These are phyloP conservation scores for Sesamia nonagrioides DNA, from an alignment of 1,140 invertebrate species.

Conservation along the genomic window DNA sequence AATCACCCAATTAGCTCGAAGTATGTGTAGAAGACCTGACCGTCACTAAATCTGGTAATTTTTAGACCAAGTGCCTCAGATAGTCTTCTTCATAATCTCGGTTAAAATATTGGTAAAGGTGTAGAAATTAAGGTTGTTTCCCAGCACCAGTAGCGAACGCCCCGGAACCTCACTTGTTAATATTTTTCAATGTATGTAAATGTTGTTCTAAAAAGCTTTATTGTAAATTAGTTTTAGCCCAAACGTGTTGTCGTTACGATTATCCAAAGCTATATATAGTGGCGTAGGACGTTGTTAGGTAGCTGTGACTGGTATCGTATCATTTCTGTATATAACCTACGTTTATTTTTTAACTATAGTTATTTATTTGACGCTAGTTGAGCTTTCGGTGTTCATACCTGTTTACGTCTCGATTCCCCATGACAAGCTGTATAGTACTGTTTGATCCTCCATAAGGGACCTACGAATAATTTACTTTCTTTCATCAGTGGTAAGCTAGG, in stretches of 20 bases:
- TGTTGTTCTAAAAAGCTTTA: slow-evolving; percentile 86
- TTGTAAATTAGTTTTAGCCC: slow-evolving; percentile 82
- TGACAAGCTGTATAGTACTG: slow-evolving; percentile 68
- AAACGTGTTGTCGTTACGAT: slow-evolving; percentile 76
- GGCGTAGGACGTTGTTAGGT: slow-evolving; percentile 74
- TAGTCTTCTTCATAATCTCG: slow-evolving; percentile 43
- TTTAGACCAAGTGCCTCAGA: slow-evolving; percentile 45
- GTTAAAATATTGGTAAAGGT: slow-evolving; percentile 3
- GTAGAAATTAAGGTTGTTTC: slow-evolving; percentile 39
- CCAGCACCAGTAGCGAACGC: slow-evolving; percentile 47
- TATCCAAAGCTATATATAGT: slow-evolving; percentile 83
- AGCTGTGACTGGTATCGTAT: slow-evolving; percentile 64
- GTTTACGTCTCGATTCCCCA: slow-evolving; percentile 70
- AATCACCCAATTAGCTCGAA: not conserved
- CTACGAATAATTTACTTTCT: slow-evolving; percentile 50
- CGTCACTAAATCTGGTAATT: slow-evolving; percentile 11
- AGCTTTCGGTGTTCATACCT: slow-evolving; percentile 68
- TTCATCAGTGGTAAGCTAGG: slow-evolving; percentile 43
- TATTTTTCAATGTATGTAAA: slow-evolving; percentile 77
- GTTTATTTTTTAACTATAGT: slow-evolving; percentile 75
- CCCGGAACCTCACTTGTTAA: slow-evolving; percentile 59
- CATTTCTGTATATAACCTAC: slow-evolving; percentile 76
- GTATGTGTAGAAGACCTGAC: slow-evolving; percentile 25
- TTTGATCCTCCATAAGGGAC: slow-evolving; percentile 50
- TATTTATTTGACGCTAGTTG: slow-evolving; percentile 82